phyloP scores from a whole-genome alignment of 1,140 invertebrate species.

The Panagrolaimus sp. region DNA sequence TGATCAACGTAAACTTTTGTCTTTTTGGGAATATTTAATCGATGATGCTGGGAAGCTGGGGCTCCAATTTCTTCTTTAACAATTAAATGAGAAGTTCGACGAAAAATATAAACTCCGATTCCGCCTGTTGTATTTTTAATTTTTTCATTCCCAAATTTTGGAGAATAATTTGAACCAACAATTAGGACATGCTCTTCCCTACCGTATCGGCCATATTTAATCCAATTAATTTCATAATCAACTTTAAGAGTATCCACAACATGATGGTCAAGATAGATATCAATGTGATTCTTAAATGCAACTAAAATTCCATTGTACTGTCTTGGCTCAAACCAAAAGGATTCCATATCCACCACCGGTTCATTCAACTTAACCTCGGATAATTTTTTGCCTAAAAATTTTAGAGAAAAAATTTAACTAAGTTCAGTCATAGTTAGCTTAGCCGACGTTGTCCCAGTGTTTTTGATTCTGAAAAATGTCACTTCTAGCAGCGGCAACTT shows the following conservation, averaged over 20 bases:
- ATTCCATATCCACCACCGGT: slow-evolving; percentile 71
- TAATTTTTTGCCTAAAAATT: slow-evolving; percentile 68
- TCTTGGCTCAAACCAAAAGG: slow-evolving; percentile 71
- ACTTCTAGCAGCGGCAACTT: no score
- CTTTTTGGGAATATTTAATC: slow-evolving; percentile 12
- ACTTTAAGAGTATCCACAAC: slow-evolving; percentile 70
- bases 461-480: no score
- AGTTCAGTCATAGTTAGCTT: no score
- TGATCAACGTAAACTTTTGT: slow-evolving; percentile 6
- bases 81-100: neutral
- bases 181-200: slow-evolving; percentile 85
- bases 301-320: slow-evolving; percentile 54
- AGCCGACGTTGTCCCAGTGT: no score
- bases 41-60: neutral
- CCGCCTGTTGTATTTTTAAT: no score
- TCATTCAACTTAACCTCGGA: slow-evolving; percentile 72
- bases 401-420: no score
- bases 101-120: neutral
- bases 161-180: slow-evolving; percentile 65
- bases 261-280: slow-evolving; percentile 65
- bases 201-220: slow-evolving; percentile 82
- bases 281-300: slow-evolving; percentile 49
- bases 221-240: slow-evolving; percentile 72
- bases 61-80: neutral
- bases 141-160: slow-evolving; percentile 16